These are phyloP conservation scores for Tetraneura akinire DNA, from an alignment of 1,140 invertebrate species.

Conservation along the genomic window DNA sequence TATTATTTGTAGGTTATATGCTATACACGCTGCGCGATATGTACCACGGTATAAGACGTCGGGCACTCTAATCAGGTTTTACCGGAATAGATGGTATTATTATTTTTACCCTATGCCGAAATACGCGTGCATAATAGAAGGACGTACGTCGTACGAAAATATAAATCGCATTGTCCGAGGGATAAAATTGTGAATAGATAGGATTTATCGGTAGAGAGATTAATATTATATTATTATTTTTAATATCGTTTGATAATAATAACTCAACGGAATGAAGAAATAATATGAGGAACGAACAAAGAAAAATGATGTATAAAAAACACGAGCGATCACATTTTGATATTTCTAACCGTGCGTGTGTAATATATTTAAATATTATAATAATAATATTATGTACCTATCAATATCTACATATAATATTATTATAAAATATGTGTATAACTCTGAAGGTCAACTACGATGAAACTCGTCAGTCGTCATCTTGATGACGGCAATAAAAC, in stretches of 20 bases:
- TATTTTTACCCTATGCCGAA: not conserved
- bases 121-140: not conserved
- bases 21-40: no score
- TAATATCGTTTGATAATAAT: no score
- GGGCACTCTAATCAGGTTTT: conserved; percentile 46
- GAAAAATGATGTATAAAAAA: conserved; percentile 24
- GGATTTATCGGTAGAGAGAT: conserved; percentile 27
- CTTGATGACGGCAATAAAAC: no score
- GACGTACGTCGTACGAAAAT: not conserved
- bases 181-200: not conserved
- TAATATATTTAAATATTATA: no score
- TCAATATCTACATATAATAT: no score
- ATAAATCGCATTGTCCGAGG: conserved; percentile 19
- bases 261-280: no score
- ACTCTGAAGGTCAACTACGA: no score
- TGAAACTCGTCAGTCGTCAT: no score
- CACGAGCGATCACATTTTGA: not conserved
- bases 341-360: not conserved
- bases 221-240: conserved; percentile 36
- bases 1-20: no score
- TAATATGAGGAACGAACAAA: not conserved
- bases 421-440: no score
- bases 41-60: not conserved
- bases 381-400: no score
- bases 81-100: conserved; percentile 25